Conservation (phyloP, 2,113 vertebrate genomes). For the Aptenodytes patagonicus region DNA sequence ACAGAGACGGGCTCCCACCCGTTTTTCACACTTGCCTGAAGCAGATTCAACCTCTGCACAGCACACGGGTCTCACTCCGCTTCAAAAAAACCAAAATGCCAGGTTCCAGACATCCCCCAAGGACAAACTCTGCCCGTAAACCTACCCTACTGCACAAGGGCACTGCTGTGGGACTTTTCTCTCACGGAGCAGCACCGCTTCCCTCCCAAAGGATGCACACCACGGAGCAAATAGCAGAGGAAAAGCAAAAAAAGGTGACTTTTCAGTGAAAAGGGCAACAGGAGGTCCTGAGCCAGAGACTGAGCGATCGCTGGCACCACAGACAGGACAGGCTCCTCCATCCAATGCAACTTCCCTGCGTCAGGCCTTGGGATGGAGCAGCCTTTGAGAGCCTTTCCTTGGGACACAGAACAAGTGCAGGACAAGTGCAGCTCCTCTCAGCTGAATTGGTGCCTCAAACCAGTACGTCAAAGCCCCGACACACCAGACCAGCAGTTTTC, state of each 20-base stretch:
- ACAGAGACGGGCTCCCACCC: not conserved
- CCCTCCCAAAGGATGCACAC: not conserved
- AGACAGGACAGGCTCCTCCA: not conserved
- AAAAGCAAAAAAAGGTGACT: not conserved
- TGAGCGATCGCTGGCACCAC: not conserved
- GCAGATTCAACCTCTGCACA: not conserved
- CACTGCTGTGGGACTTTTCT: not conserved
- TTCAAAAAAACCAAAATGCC: not conserved
- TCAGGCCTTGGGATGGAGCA: not conserved
- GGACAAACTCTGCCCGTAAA: not conserved
- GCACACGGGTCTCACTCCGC: not conserved
- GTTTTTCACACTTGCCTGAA: not conserved
- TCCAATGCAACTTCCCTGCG: accelerated
- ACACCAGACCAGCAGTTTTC: not conserved
- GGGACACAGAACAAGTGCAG: no score
- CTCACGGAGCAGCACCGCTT: not conserved
- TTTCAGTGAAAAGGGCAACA: no score
- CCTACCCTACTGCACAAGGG: not conserved
- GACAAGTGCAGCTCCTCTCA: not conserved
- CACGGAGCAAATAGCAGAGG: not conserved
- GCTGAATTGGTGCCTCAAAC: not conserved
- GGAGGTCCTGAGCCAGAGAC: not conserved
- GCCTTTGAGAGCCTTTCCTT: not conserved
- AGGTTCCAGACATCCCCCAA: not conserved
- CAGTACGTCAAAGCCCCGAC: not conserved